Percentiles rank a stretch among this genome's conserved stretches.
phyloP scores from a whole-genome alignment of 2,113 vertebrate genomes.

The Poecile atricapillus region DNA sequence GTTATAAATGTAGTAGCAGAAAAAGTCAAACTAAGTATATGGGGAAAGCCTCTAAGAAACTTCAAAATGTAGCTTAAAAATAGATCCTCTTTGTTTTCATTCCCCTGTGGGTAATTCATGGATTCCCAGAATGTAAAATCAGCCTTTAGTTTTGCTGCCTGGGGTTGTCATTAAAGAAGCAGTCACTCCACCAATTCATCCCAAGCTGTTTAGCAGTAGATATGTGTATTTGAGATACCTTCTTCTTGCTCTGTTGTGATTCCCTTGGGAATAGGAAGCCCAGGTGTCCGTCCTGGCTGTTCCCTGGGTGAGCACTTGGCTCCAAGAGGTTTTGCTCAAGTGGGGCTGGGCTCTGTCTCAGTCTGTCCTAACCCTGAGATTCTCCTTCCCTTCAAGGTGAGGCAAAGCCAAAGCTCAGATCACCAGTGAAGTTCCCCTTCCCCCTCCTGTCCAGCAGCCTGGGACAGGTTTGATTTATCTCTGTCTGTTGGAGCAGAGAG shows the following conservation, averaged over 20 bases:
- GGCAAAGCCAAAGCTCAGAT: background rate
- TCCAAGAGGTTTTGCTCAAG: background rate
- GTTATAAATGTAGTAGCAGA: background rate
- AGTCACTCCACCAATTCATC: background rate
- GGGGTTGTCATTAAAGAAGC: background rate
- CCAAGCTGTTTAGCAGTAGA: background rate
- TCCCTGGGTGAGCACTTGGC: background rate
- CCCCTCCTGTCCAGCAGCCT: background rate
- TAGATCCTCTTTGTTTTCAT: background rate
- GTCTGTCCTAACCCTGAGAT: background rate
- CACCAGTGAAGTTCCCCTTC: background rate
- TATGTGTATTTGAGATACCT: accelerated
- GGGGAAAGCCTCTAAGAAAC: background rate
- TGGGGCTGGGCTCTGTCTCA: background rate
- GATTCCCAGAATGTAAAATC: background rate
- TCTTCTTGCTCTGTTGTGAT: accelerated
- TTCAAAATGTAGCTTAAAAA: background rate
- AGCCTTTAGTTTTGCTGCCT: background rate
- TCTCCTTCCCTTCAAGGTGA: background rate
- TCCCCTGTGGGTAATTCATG: background rate
- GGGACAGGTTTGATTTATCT: background rate
- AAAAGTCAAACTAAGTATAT: background rate
- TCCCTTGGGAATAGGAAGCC: background rate
- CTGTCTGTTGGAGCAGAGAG: background rate
- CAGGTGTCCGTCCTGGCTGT: background rate